phyloP scores from a whole-genome alignment of 2,113 vertebrate genomes.

The Dipodomys merriami region DNA sequence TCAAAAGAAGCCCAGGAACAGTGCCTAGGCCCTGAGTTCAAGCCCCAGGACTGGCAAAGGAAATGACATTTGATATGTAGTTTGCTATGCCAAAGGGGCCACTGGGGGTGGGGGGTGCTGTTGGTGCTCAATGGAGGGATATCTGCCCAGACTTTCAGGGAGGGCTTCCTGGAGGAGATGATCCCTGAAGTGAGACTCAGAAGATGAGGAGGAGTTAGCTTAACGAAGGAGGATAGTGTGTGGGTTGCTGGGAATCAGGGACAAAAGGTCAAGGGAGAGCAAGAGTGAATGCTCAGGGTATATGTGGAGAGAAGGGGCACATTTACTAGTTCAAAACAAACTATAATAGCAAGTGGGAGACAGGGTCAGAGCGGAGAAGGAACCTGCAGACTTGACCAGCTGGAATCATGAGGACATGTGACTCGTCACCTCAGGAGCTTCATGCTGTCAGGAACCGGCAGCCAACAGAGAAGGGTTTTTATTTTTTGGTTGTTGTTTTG shows the following conservation, averaged over 20 bases:
- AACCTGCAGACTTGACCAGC: not conserved
- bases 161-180: conserved; percentile 37
- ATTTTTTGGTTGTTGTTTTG: no score
- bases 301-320: not conserved
- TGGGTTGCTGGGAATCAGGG: not conserved
- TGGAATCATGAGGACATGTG: conserved; percentile 7
- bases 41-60: no score
- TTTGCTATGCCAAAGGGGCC: not conserved
- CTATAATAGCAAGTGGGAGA: not conserved
- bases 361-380: not conserved
- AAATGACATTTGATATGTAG: not conserved
- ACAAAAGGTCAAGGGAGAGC: not conserved
- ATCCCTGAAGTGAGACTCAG: conserved; percentile 3
- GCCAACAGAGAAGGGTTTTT: not conserved
- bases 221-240: not conserved
- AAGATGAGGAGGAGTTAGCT: not conserved
- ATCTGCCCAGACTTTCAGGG: not conserved
- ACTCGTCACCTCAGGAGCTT: conserved; percentile 18
- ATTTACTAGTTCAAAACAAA: conserved; percentile 15
- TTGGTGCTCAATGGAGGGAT: not conserved
- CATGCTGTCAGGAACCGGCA: conserved; percentile 24
- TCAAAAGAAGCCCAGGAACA: no score
- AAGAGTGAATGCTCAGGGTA: not conserved
- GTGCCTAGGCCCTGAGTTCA: no score
- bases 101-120: no score